Percentiles rank a stretch among this genome's conserved stretches.
Conservation (phyloP, 30 jellyfish, hydroid and myxozoan genomes). For the Clytia hemisphaerica region DNA sequence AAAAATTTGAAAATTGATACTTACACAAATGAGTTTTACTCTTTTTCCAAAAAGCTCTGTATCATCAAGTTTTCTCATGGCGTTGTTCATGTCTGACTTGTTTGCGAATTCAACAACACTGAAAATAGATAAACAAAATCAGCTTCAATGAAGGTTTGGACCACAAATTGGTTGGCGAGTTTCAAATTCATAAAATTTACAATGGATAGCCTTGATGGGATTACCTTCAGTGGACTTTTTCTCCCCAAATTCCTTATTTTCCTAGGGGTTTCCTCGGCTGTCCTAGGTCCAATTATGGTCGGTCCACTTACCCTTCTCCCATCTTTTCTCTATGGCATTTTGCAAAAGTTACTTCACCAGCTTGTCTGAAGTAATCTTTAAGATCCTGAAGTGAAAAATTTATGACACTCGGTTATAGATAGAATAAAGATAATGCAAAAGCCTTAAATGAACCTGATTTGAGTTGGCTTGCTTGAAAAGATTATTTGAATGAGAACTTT, state of each 20-base stretch:
- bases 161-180: background rate
- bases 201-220: too few species aligned
- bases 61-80: slow-evolving; percentile 41
- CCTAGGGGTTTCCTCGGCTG: too few species aligned
- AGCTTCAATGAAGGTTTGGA: background rate
- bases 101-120: slow-evolving; percentile 54
- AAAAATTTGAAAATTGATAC: background rate
- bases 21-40: slow-evolving; percentile 38
- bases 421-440: background rate
- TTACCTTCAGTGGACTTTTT: too few species aligned
- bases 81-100: slow-evolving; percentile 25
- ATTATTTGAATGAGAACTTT: background rate
- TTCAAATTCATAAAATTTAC: too few species aligned
- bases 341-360: slow-evolving; percentile 98
- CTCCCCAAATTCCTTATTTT: too few species aligned
- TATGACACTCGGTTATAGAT: background rate
- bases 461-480: background rate
- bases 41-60: slow-evolving; percentile 45
- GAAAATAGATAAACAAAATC: slow-evolving; percentile 1
- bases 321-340: slow-evolving; percentile 97
- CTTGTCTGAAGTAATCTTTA: slow-evolving; percentile 92
- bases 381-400: slow-evolving; percentile 52
- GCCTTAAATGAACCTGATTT: background rate
- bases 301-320: slow-evolving; percentile 89
- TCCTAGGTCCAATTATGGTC: too few species aligned